Conservation (phyloP, 2,797 vertebrate genomes). For the Rhyacichthys aspro region DNA sequence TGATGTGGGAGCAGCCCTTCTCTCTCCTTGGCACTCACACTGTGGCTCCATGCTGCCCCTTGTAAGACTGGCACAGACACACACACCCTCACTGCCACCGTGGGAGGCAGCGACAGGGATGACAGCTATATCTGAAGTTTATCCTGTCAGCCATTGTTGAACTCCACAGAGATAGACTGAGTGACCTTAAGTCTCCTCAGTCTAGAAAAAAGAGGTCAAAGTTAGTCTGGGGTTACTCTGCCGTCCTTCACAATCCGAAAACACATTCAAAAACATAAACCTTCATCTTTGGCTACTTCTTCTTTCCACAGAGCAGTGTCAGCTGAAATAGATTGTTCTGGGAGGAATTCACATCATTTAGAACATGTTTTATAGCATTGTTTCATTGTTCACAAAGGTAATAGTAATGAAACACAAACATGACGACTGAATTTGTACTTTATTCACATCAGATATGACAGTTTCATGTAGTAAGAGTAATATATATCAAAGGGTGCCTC, state of each 20-base stretch:
- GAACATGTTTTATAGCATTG: slow-evolving; percentile 3
- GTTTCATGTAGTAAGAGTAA: too few species aligned
- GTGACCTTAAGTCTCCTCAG: slow-evolving; percentile 51
- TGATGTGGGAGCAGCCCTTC: slow-evolving; percentile 45
- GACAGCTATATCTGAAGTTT: slow-evolving; percentile 70
- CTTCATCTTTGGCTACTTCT: slow-evolving; percentile 13
- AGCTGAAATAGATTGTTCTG: background rate
- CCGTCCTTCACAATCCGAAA: slow-evolving; percentile 38
- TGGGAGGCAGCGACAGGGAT: slow-evolving; percentile 57
- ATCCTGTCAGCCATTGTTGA: slow-evolving; percentile 40
- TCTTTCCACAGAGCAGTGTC: slow-evolving; percentile 7
- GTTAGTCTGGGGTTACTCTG: slow-evolving; percentile 29
- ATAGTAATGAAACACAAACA: background rate
- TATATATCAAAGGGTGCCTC: too few species aligned
- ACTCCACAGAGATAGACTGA: slow-evolving; percentile 46
- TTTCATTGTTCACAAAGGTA: slow-evolving; percentile 3
- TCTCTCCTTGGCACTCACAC: slow-evolving; percentile 53
- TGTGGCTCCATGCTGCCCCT: slow-evolving; percentile 54
- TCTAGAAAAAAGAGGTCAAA: slow-evolving; percentile 53
- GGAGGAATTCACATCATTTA: slow-evolving; percentile 3
- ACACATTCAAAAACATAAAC: slow-evolving; percentile 15
- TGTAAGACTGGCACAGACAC: slow-evolving; percentile 66
- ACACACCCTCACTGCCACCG: slow-evolving; percentile 56
- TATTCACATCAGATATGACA: too few species aligned
- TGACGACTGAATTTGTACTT: too few species aligned